Percentiles rank a stretch among this genome's conserved stretches.
phyloP scores from a whole-genome alignment of 2,113 vertebrate species.

The Syngnathus typhle region DNA sequence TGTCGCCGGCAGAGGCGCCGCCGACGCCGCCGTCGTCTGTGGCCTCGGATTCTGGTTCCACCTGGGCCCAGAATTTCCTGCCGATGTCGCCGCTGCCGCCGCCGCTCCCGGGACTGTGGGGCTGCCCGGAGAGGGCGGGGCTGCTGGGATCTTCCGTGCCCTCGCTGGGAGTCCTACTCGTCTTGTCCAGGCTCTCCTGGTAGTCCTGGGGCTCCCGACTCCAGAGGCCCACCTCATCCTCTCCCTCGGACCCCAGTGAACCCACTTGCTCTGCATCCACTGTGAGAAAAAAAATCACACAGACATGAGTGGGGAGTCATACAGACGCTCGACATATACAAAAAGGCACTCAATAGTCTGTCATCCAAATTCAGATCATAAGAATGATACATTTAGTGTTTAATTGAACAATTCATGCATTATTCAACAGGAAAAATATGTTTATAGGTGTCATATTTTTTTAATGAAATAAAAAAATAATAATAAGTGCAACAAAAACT shows the following conservation, averaged over 20 bases:
- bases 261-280: constrained; percentile 61
- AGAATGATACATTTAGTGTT: not conserved
- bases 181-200: constrained; percentile 66
- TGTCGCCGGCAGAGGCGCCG: constrained; percentile 11
- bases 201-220: constrained; percentile 66
- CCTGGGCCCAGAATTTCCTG: constrained; percentile 56
- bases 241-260: constrained; percentile 70
- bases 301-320: not conserved
- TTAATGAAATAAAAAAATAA: not conserved
- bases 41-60: constrained; percentile 39
- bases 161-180: constrained; percentile 69
- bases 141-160: constrained; percentile 65
- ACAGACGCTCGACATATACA: not conserved
- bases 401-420: not conserved
- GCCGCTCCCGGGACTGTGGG: constrained; percentile 45
- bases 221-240: constrained; percentile 71
- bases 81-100: constrained; percentile 37
- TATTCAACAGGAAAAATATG: not conserved
- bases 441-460: not conserved
- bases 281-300: constrained; percentile 18
- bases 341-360: not conserved
- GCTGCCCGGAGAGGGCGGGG: constrained; percentile 44
- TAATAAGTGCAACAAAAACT: not conserved
- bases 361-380: not conserved
- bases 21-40: constrained; percentile 20